Conservation (phyloP, 2,113 vertebrate species). For the Catagonus wagneri region DNA sequence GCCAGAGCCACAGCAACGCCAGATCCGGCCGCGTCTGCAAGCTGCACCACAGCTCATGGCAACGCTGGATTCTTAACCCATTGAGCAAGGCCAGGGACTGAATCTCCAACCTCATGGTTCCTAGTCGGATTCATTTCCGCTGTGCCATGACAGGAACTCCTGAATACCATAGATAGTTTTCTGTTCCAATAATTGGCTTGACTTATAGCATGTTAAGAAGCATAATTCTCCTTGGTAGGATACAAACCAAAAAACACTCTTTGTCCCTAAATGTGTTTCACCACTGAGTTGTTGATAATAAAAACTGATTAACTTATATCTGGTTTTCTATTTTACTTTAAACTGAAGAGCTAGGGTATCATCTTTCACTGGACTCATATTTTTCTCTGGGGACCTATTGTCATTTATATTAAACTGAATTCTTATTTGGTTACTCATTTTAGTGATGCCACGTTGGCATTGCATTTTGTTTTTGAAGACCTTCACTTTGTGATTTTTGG, state of each 20-base stretch:
- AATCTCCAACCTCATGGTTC: too few relatives aligned
- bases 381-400: not conserved
- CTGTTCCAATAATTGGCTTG: not conserved
- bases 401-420: conserved; percentile 16
- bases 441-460: not conserved
- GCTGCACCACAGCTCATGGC: too few relatives aligned
- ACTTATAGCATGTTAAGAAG: not conserved
- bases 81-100: too few relatives aligned
- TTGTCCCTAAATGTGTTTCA: not conserved
- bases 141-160: too few relatives aligned
- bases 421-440: not conserved
- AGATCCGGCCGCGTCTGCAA: too few relatives aligned
- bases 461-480: not conserved
- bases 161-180: not conserved
- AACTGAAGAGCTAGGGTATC: not conserved
- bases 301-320: not conserved
- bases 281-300: not conserved
- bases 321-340: conserved; percentile 3
- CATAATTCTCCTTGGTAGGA: not conserved
- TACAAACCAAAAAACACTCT: not conserved
- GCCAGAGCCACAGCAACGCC: too few relatives aligned
- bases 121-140: too few relatives aligned
- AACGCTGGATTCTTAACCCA: too few relatives aligned
- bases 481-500: not conserved
- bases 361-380: not conserved